phyloP scores from a whole-genome alignment of 2,888 invertebrate genomes.

The Papilio protenor region DNA sequence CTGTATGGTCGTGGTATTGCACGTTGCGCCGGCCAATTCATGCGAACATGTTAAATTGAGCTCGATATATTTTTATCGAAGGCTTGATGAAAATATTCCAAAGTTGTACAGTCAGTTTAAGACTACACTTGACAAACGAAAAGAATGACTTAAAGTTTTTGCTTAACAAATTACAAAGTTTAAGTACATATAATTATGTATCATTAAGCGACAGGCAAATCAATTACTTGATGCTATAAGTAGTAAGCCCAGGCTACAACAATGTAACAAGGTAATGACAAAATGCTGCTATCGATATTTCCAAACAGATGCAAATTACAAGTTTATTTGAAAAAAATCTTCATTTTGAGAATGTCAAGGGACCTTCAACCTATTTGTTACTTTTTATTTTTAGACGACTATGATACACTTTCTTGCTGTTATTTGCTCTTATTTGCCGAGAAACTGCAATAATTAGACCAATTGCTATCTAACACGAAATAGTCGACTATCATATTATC shows the following conservation, averaged over 20 bases:
- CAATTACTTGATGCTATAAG: conserved; percentile 18
- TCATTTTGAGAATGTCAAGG: conserved; percentile 3
- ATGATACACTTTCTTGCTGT: not conserved
- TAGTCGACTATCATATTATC: not conserved
- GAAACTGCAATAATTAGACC: not conserved
- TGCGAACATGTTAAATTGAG: too few species aligned
- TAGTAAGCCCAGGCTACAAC: not conserved
- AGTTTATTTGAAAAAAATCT: conserved; percentile 12
- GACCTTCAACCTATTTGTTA: not conserved
- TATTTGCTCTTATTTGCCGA: conserved; percentile 10
- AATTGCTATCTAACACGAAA: not conserved
- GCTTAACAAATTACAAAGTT: conserved; percentile 13
- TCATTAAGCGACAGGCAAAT: conserved; percentile 19
- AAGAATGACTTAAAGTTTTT: conserved; percentile 4
- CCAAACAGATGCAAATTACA: not conserved
- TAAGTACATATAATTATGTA: conserved; percentile 18
- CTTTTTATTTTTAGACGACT: not conserved
- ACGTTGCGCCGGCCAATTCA: too few species aligned
- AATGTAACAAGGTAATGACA: conserved; percentile 10
- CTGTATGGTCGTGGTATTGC: too few species aligned
- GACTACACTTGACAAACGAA: not conserved
- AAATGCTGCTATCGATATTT: conserved; percentile 12
- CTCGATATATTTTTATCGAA: not conserved
- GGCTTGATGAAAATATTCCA: not conserved
- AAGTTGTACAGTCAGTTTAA: not conserved